phyloP scores from a whole-genome alignment of 1,140 invertebrate genomes.

The Papilio machaon region DNA sequence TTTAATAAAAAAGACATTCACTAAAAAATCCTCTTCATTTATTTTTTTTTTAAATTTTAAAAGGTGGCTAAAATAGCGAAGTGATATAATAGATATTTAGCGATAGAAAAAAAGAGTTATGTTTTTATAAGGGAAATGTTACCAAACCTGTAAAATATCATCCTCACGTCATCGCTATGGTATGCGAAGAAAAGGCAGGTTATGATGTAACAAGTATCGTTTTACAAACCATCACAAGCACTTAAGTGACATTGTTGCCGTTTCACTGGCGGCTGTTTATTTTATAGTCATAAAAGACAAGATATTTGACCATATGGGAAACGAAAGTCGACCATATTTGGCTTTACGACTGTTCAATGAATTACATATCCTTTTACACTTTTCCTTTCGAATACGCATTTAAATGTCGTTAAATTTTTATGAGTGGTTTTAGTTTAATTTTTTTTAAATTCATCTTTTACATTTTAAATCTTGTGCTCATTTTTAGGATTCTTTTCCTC shows the following conservation, averaged over 20 bases:
- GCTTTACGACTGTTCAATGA: slow-evolving; percentile 20
- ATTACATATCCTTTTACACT: slow-evolving; percentile 34
- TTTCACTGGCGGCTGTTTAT: slow-evolving; percentile 29
- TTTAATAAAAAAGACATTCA: too few relatives aligned
- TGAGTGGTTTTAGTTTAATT: background rate
- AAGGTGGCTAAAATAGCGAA: too few relatives aligned
- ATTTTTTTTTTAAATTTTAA: too few relatives aligned
- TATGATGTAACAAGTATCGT: background rate
- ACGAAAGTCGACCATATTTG: slow-evolving; percentile 36
- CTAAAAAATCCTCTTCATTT: too few relatives aligned
- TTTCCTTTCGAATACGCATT: slow-evolving; percentile 7
- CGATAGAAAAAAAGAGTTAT: background rate
- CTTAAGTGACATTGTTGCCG: slow-evolving; percentile 20
- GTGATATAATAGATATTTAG: too few relatives aligned
- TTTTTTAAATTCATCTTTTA: background rate
- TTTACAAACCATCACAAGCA: slow-evolving; percentile 8
- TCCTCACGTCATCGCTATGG: background rate
- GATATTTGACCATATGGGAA: slow-evolving; percentile 26
- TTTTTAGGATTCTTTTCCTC: background rate
- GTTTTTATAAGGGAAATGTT: background rate
- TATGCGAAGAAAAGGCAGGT: background rate
- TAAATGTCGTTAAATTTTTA: slow-evolving; percentile 16
- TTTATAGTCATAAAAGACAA: slow-evolving; percentile 20
- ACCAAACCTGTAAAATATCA: background rate
- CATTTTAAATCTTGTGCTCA: background rate